Conservation (phyloP, 2,888 invertebrate species). For the Stenichneumon culpator region DNA sequence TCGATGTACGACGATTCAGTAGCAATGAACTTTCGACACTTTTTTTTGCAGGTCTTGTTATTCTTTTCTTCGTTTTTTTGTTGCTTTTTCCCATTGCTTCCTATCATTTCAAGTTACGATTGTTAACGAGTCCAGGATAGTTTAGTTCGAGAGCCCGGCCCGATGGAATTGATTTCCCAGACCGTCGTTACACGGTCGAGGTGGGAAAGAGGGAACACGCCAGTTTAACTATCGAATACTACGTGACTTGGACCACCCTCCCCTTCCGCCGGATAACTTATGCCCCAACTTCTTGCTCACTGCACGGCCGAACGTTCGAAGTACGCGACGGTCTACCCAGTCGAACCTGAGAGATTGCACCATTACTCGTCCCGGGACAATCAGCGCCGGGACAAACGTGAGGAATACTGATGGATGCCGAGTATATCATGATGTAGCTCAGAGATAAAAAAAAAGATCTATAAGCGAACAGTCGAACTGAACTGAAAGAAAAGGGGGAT, state of each 20-base stretch:
- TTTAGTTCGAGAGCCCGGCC: conserved; percentile 26
- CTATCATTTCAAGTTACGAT: not conserved
- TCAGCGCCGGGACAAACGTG: conserved; percentile 82
- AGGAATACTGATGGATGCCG: conserved; percentile 80
- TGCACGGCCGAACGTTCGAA: conserved; percentile 43
- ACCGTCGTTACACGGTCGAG: conserved; percentile 68
- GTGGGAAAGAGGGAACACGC: conserved; percentile 40
- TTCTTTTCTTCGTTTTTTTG: not conserved
- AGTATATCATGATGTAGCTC: conserved; percentile 35
- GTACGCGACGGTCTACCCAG: conserved; percentile 38
- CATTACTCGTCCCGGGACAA: conserved; percentile 80
- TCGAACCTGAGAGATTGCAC: conserved; percentile 77
- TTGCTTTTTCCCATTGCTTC: conserved; percentile 1
- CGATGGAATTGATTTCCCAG: conserved; percentile 77
- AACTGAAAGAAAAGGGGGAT: not conserved
- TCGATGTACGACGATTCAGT: conserved; percentile 39
- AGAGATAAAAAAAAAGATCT: conserved; percentile 31
- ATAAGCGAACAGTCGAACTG: not conserved
- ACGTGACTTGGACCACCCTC: conserved; percentile 67
- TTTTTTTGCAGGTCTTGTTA: not conserved
- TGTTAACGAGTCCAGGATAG: not conserved
- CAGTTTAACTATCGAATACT: conserved; percentile 69
- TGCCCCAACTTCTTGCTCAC: conserved; percentile 66
- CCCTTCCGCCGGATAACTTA: conserved; percentile 55
- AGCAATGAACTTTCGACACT: conserved; percentile 43